phyloP scores from a whole-genome alignment of 2,113 vertebrate species.

The Cyprinus carpio region DNA sequence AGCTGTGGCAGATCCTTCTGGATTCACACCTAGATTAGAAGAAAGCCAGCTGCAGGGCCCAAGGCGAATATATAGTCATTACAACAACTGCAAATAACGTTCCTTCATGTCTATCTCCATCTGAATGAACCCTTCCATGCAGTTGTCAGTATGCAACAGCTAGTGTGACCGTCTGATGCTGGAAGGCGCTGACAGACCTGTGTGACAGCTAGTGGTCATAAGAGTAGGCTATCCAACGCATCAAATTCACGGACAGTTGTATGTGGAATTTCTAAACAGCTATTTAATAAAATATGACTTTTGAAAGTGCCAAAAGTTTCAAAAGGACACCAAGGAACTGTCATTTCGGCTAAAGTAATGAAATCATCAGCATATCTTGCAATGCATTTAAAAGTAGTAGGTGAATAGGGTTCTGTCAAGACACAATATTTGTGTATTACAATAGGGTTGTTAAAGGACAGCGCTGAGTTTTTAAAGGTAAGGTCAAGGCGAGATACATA shows the following conservation, averaged over 20 bases:
- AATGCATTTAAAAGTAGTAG: background rate
- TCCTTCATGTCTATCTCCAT: background rate
- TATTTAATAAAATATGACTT: background rate
- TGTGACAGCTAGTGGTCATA: constrained; percentile 17
- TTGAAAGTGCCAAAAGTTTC: background rate
- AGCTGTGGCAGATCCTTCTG: constrained; percentile 20
- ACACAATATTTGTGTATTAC: background rate
- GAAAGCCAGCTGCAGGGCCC: background rate
- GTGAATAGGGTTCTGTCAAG: background rate
- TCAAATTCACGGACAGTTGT: background rate
- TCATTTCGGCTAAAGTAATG: background rate
- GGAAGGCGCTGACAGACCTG: constrained; percentile 39
- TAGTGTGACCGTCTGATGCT: background rate
- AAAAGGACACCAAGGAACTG: background rate
- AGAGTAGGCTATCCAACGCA: background rate
- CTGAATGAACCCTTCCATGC: constrained; percentile 10
- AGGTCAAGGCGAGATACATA: background rate
- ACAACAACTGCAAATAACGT: background rate
- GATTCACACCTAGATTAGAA: constrained; percentile 38
- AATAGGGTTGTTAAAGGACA: background rate
- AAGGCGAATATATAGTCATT: constrained; percentile 40
- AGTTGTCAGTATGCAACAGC: constrained; percentile 25
- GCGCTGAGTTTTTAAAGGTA: background rate
- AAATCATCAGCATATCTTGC: background rate
- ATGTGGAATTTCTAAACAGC: background rate